Evolutionary conservation across 1,140 invertebrate species (phyloP).

Genomic region (Zaprionus kolodkinae): DNA sequence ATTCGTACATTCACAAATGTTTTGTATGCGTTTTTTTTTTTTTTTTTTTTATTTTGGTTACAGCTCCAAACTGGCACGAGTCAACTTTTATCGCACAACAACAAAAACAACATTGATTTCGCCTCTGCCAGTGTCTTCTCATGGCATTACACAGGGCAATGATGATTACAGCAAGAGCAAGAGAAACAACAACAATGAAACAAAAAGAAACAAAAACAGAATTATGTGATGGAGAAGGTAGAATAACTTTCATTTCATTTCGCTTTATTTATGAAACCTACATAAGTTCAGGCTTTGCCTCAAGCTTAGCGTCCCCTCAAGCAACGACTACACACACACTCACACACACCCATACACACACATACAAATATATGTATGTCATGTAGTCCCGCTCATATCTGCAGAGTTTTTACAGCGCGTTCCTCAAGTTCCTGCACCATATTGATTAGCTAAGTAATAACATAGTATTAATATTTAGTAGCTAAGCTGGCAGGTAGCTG

Average conservation of each 20-base stretch:
- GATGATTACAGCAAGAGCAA: conserved; percentile 66
- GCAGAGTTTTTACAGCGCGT: conserved; percentile 5
- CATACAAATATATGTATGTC: neutral
- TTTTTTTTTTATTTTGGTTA: conserved; percentile 67
- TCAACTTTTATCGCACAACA: conserved; percentile 72
- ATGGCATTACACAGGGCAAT: conserved; percentile 45
- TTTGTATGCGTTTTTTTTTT: conserved; percentile 49
- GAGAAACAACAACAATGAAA: conserved; percentile 26
- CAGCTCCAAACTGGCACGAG: conserved; percentile 74
- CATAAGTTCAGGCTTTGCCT: conserved; percentile 21
- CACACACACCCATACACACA: neutral
- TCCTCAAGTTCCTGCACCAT: conserved; percentile 5
- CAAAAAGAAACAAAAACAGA: conserved; percentile 16
- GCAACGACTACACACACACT: conserved; percentile 6
- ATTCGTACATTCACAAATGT: conserved; percentile 37
- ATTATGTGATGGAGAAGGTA: conserved; percentile 7
- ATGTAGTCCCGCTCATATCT: neutral
- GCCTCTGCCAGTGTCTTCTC: conserved; percentile 53
- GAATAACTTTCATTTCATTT: conserved; percentile 29
- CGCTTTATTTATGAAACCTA: conserved; percentile 36
- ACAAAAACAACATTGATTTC: conserved; percentile 61
- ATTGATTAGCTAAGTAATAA: conserved; percentile 13
- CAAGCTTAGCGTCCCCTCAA: conserved; percentile 13
- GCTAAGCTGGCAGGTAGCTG: neutral
- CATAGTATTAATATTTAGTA: conserved; percentile 11